phyloP scores from a whole-genome alignment of 2,888 invertebrate genomes.

The Oscheius onirici region DNA sequence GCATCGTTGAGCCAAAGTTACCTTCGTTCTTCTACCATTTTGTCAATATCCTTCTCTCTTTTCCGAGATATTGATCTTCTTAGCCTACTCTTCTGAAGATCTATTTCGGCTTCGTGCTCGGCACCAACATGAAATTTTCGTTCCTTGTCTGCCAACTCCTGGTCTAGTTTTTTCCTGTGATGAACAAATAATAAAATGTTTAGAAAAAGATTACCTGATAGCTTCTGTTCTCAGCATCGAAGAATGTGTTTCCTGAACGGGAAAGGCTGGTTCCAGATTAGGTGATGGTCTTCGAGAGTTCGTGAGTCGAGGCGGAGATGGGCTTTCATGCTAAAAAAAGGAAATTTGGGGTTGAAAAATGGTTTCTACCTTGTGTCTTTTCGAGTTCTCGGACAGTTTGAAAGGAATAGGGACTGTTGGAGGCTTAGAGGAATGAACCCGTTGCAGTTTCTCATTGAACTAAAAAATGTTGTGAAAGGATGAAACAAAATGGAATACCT shows the following conservation, averaged over 20 bases:
- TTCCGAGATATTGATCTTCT: constrained; percentile 2
- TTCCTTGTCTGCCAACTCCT: background rate
- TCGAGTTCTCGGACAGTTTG: constrained; percentile 21
- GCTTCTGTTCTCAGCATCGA: constrained; percentile 10
- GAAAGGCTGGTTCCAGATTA: constrained; percentile 3
- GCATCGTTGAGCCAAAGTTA: background rate
- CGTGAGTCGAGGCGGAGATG: background rate
- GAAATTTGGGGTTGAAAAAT: too few relatives aligned
- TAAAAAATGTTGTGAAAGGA: constrained; percentile 1
- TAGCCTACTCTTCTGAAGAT: background rate
- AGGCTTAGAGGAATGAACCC: constrained; percentile 2
- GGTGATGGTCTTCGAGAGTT: constrained; percentile 18
- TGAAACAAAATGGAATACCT: too few relatives aligned
- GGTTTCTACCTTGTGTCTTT: constrained; percentile 9
- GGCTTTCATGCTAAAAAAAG: background rate
- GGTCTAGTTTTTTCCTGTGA: constrained; percentile 16
- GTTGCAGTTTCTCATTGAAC: constrained; percentile 23
- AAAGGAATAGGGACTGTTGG: constrained; percentile 26
- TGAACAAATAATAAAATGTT: background rate
- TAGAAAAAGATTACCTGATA: background rate
- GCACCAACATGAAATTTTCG: background rate
- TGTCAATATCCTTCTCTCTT: constrained; percentile 9
- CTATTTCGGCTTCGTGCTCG: constrained; percentile 11
- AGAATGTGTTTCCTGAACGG: constrained; percentile 21
- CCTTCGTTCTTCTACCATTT: constrained; percentile 7